These are phyloP conservation scores for Coptodon rendalli DNA, from an alignment of 2,113 vertebrate species.

Conservation along the genomic window DNA sequence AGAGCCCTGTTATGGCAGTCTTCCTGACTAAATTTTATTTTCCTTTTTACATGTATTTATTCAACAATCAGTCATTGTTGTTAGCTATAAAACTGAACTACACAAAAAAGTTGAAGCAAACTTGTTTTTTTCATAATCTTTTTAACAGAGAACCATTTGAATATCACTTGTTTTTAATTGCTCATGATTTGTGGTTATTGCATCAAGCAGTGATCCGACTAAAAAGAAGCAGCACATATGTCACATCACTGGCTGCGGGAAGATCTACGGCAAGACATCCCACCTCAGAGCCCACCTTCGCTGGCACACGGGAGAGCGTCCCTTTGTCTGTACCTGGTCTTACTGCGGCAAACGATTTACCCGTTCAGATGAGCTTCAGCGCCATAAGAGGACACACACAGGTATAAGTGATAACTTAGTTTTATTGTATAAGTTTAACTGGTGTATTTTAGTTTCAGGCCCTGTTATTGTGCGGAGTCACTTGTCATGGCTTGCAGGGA, in stretches of 20 bases:
- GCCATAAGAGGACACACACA: constrained; percentile 95
- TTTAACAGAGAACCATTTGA: neutral
- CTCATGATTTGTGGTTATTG: neutral
- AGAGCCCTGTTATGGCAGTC: neutral
- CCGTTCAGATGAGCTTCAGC: constrained; percentile 90
- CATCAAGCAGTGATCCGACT: constrained; percentile 75
- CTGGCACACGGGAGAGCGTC: constrained; percentile 95
- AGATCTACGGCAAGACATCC: constrained; percentile 94
- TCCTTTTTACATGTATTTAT: neutral
- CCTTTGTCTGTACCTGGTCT: constrained; percentile 89
- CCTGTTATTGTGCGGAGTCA: neutral
- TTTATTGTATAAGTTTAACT: neutral
- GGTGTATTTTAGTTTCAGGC: neutral
- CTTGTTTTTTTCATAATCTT: neutral
- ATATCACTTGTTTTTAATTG: neutral
- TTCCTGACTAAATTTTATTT: neutral
- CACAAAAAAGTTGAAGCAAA: neutral
- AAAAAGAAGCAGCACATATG: constrained; percentile 98
- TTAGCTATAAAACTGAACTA: neutral
- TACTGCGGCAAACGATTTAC: constrained; percentile 97
- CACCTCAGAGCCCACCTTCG: constrained; percentile 91
- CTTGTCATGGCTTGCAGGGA: neutral
- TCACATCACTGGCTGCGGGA: constrained; percentile 88
- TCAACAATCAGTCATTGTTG: fast-evolving
- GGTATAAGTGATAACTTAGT: constrained; percentile 59